phyloP scores from a whole-genome alignment of 2,113 vertebrate species.

The Arenaria interpres region DNA sequence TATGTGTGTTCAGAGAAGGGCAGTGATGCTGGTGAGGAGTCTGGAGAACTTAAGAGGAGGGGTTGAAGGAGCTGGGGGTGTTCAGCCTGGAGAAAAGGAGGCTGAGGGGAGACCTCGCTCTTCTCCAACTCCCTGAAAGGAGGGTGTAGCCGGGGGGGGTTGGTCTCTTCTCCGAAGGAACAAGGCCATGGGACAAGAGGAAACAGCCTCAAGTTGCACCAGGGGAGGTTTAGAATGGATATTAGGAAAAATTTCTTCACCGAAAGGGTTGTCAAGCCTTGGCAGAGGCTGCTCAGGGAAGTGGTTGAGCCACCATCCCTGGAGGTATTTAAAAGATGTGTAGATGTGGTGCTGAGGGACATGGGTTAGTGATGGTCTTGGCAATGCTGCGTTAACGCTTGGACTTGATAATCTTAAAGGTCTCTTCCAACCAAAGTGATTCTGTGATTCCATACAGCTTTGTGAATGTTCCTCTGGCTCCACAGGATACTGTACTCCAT shows the following conservation, averaged over 20 bases:
- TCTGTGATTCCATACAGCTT: neutral
- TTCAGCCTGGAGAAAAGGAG: neutral
- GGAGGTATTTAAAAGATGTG: neutral
- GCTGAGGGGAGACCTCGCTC: neutral
- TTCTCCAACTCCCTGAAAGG: neutral
- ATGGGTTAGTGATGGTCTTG: neutral
- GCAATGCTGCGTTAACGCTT: neutral
- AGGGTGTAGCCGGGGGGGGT: neutral
- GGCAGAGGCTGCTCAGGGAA: neutral
- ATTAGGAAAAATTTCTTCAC: neutral
- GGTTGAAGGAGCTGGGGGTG: neutral
- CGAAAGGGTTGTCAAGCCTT: neutral
- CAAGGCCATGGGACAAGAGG: neutral
- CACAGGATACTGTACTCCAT: rapidly evolving
- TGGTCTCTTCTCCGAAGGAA: neutral
- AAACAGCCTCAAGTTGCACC: neutral
- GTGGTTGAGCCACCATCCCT: neutral
- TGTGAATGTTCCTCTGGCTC: neutral
- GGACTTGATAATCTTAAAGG: neutral
- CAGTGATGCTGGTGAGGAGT: neutral
- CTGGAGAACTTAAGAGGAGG: neutral
- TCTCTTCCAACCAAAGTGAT: neutral
- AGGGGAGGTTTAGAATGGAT: neutral
- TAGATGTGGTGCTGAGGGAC: neutral
- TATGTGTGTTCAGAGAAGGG: no score